Evolutionary conservation across 2,797 vertebrate genomes (phyloP), one percentile per base, ranked within the genome.

Genomic region (Babyrousa celebensis): DNA sequence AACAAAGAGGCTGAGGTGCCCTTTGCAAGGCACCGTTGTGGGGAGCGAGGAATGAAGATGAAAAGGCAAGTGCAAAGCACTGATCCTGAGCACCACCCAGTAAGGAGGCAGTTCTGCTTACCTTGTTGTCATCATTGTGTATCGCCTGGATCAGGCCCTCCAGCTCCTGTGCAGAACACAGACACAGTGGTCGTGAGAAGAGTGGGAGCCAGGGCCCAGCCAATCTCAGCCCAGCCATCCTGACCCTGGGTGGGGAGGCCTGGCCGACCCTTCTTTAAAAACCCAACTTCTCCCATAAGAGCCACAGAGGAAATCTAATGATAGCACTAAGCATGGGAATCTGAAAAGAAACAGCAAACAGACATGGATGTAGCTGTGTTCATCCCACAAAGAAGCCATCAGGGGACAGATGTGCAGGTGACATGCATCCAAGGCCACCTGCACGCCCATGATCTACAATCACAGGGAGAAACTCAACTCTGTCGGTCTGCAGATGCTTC

Each of bases 51-150:
- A 27, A 27, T 63, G 65, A 83, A 82, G 65, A 52, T 4, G 77
- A 91, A 23, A 20, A 48, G 25, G 70, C 29, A 62, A 82, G 60
- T 29, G 20, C 6, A 0, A 29, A 32, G 52, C 16, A 36, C 23
- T 58, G 10, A 6, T 67, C 32, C 16, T 0, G 6, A 25, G 32
- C 77, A 23, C 1, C 21, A 3, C 23, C 27, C 14, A 60, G 40
- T n/a, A 14, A 5, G 62, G 74, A 68, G 70, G 74, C 6, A 10
- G 1, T 29, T 78, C 74, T 92, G 98, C 98, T 98, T 95, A 99
- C 99, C 99, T 99, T 99, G 97, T 98, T 99, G 97, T 99, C 99
- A 94, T 99, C 98, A 87, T 96, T 99, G 97, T 99, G 99, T 88
- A 99, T 99, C 90, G 99, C 99, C 98, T 99, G 98, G 97, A 99